Evolutionary conservation across 2,113 vertebrate species (phyloP).

Genomic region (Equus przewalskii): DNA sequence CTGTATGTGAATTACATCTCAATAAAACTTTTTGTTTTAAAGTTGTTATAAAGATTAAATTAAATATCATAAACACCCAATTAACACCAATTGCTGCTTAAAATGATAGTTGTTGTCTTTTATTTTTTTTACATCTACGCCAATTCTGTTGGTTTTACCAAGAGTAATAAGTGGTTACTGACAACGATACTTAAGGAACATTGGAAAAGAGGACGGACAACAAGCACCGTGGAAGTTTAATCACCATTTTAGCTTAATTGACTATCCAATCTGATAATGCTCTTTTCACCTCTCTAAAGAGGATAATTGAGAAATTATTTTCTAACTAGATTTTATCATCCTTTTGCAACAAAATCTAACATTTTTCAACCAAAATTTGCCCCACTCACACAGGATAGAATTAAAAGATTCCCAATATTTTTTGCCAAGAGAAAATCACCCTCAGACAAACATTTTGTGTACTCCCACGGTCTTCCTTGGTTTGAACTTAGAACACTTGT

Average conservation of each 20-base stretch:
- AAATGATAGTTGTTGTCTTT: background rate
- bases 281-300: conserved; percentile 42
- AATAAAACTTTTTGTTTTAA: background rate
- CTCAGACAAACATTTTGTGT: background rate
- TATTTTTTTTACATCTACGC: background rate
- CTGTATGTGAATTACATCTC: background rate
- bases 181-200: background rate
- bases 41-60: background rate
- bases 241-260: conserved; percentile 10
- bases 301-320: conserved; percentile 38
- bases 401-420: conserved; percentile 27
- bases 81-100: background rate
- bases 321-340: background rate
- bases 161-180: background rate
- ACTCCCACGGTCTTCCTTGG: background rate
- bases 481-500: conserved; percentile 17
- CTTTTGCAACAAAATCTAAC: conserved; percentile 12
- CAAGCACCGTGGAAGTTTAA: conserved; percentile 4
- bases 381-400: background rate
- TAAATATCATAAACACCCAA: conserved; percentile 18
- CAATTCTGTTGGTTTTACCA: background rate
- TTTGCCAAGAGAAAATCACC: conserved; percentile 36
- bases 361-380: background rate
- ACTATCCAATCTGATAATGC: conserved; percentile 13
- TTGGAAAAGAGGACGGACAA: conserved; percentile 5